These are phyloP conservation scores for Misgurnus anguillicaudatus DNA, from an alignment of 2,113 vertebrate species.

Conservation along the genomic window DNA sequence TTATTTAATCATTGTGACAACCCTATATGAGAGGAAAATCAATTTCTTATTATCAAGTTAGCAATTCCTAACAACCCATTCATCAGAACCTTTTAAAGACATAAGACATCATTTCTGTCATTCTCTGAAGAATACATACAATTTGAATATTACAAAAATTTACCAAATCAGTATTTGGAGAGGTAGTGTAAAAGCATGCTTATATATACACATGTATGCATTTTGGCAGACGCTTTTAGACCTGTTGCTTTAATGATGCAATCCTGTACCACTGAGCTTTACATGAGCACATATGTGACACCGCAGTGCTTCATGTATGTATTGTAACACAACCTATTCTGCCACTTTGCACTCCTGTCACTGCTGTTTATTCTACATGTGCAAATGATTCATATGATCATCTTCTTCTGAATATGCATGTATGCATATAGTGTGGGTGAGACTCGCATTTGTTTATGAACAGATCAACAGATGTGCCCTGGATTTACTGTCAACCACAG, in stretches of 20 bases:
- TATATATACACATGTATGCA: no score
- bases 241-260: no score
- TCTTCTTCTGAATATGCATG: slow-evolving; percentile 6
- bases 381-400: not conserved
- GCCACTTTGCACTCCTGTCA: not conserved
- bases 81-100: not conserved
- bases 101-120: no score
- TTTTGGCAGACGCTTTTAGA: no score
- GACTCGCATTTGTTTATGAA: slow-evolving; percentile 6
- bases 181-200: no score
- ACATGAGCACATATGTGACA: no score
- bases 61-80: not conserved
- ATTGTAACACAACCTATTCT: not conserved
- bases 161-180: no score
- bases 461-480: slow-evolving; percentile 13
- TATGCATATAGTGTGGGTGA: not conserved
- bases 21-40: slow-evolving; percentile 3
- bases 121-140: no score
- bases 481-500: slow-evolving; percentile 2
- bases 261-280: no score
- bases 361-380: not conserved
- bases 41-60: not conserved
- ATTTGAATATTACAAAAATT: no score
- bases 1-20: no score
- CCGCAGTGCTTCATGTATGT: not conserved